phyloP scores from a whole-genome alignment of 2,113 vertebrate genomes.

The Silurus asotus region DNA sequence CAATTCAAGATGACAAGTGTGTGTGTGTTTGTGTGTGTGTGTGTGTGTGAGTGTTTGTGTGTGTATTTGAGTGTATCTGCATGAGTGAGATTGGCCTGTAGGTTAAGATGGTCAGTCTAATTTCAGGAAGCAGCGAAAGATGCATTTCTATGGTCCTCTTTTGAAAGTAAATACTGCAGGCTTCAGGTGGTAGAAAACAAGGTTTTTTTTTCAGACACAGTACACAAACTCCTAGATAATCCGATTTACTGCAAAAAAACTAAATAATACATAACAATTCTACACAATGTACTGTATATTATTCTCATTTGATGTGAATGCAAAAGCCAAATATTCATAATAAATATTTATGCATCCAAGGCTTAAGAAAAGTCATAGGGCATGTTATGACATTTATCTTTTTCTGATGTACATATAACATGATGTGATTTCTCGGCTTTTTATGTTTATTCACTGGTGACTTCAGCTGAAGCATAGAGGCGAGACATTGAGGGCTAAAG shows the following conservation, averaged over 20 bases:
- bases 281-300: background rate
- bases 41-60: background rate
- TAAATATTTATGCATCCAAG: background rate
- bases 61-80: slow-evolving; percentile 5
- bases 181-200: slow-evolving; percentile 51
- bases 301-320: background rate
- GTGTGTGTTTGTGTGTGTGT: slow-evolving; percentile 5
- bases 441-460: background rate
- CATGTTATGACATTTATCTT: background rate
- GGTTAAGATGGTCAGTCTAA: slow-evolving; percentile 35
- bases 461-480: background rate
- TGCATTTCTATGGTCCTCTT: slow-evolving; percentile 26
- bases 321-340: background rate
- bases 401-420: background rate
- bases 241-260: background rate
- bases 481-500: background rate
- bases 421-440: background rate
- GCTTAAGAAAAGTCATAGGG: background rate
- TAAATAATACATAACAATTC: background rate
- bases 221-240: background rate
- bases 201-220: slow-evolving; percentile 41
- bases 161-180: slow-evolving; percentile 54
- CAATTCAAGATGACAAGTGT: slow-evolving; percentile 1
- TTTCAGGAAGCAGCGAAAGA: slow-evolving; percentile 41
- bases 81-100: slow-evolving; percentile 37